Base-by-base conservation (phyloP, 2,113 vertebrate species). In the Osmerus mordax region DNA sequence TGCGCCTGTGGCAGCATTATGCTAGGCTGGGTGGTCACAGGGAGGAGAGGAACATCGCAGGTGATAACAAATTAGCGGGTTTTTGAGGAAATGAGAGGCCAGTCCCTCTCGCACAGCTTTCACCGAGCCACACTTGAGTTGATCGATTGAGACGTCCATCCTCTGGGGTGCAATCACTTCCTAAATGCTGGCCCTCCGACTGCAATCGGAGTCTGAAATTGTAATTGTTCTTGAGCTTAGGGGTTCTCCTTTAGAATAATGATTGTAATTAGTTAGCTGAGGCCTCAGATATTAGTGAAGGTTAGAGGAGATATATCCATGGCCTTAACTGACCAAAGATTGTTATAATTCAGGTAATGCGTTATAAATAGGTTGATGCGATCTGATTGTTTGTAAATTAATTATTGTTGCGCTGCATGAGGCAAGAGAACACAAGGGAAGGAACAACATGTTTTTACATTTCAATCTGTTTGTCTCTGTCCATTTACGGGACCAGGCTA, bases 1-100 rank as follows among this genome's bases (percentile, higher is more conserved):
- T 84, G 66, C 78, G 61, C 60, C 73, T 63, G 52, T 61, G 76
- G 78, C 67, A 23, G 76, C 16, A 78, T 79, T 74, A 36, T 69
- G 28, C 67, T 71, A 78, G 78, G 79, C 73, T 66, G 70, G 71
- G 60, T 65, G 72, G 81, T 73, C 64, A 61, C 66, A 51, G 65
- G 51, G 60, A 70, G 70, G 54, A 71, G 64, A 71, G 60, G 4
- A 71, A 23, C 32, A 67, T 62, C 36, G 73, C 29, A 67, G 70
- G 69, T 52, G 12, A 23, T n/a, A 47, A 60, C 29, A 61, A 81
- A 84, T 71, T 58, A 79, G 78, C 73, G 68, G 68, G 74, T 82
- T 69, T 69, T 65, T 65, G 36, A 71, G 61, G 75, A n/a, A 55
- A 70, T 71, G 73, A 62, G 25, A 62, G 23, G 53, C 74, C 68